A percentile compares a stretch with the other conserved stretches of the same genome.
phyloP scores from a whole-genome alignment of 2,113 vertebrate genomes.

The Centropus bengalensis region DNA sequence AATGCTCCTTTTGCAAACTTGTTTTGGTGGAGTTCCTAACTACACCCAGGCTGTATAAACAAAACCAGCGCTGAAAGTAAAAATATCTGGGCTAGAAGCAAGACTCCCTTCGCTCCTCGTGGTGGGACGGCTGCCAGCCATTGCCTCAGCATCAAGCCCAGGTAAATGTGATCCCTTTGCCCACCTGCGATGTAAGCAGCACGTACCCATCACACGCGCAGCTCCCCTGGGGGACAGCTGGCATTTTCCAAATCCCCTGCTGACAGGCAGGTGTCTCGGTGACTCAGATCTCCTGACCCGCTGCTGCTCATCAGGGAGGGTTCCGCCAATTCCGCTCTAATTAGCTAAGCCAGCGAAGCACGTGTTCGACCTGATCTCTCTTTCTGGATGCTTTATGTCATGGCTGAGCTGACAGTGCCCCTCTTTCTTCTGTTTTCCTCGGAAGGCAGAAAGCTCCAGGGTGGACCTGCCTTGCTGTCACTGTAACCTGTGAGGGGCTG shows the following conservation, averaged over 20 bases:
- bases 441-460: neutral
- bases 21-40: slow-evolving; percentile 39
- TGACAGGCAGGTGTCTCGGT: neutral
- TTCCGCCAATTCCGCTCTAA: neutral
- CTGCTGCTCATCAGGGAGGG: neutral
- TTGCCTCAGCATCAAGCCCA: neutral
- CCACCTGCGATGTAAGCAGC: neutral
- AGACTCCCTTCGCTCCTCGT: neutral
- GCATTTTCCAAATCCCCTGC: neutral
- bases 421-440: neutral
- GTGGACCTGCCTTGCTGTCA: neutral
- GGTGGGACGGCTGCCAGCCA: neutral
- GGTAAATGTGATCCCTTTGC: neutral
- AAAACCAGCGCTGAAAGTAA: neutral
- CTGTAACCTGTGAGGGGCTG: neutral
- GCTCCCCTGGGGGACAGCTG: neutral
- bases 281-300: slow-evolving; percentile 2
- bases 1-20: slow-evolving; percentile 22
- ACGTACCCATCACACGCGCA: neutral
- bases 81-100: neutral
- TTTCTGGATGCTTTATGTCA: neutral
- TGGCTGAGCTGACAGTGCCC: neutral
- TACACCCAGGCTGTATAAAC: slow-evolving; percentile 10
- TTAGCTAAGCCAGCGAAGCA: neutral
- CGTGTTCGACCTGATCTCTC: neutral